phyloP scores from a whole-genome alignment of 2,113 vertebrate genomes.

The Passer domesticus region DNA sequence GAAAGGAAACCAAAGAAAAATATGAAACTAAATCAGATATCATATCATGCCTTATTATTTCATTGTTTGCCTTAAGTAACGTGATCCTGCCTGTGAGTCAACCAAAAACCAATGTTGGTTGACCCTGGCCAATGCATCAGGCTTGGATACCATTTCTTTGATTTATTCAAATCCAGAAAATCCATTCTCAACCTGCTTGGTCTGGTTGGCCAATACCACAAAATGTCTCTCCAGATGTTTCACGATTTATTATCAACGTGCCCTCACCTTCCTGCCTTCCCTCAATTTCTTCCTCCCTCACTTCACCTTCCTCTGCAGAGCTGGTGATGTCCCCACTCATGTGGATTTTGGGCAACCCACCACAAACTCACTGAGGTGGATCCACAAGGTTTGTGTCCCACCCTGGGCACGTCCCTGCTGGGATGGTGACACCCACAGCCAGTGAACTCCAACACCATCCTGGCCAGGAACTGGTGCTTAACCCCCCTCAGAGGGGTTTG shows the following conservation, averaged over 20 bases:
- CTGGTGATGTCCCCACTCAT: accelerated
- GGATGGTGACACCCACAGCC: background rate
- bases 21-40: background rate
- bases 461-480: background rate
- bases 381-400: background rate
- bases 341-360: background rate
- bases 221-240: background rate
- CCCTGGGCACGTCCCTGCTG: background rate
- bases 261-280: background rate
- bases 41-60: background rate
- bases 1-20: background rate
- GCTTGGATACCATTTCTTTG: background rate
- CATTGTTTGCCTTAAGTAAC: too few relatives aligned
- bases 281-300: background rate
- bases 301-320: background rate
- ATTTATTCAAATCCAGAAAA: background rate
- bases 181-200: background rate
- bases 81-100: too few relatives aligned
- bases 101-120: background rate
- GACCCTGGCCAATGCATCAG: background rate
- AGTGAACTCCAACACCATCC: accelerated
- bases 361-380: background rate
- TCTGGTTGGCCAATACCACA: background rate
- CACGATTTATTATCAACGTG: background rate
- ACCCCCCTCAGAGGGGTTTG: background rate